Evolutionary conservation across 2,113 vertebrate species (phyloP).

Genomic region (Tachysurus fulvidraco): DNA sequence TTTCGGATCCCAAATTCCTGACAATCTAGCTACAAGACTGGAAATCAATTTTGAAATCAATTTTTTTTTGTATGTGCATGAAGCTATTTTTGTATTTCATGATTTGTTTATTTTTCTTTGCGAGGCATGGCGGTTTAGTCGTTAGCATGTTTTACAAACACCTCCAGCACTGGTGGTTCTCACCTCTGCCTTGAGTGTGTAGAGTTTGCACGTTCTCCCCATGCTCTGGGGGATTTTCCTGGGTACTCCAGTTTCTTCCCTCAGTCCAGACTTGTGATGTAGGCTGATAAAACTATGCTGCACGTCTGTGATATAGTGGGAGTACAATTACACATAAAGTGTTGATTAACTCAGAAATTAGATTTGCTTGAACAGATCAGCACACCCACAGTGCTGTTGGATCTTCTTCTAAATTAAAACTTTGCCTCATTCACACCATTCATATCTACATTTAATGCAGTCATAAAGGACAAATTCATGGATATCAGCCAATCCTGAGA

Average conservation of each 20-base stretch:
- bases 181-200: too few relatives aligned
- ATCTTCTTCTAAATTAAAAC: not conserved
- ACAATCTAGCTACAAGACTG: constrained; percentile 1
- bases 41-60: not conserved
- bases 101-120: not conserved
- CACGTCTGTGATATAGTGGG: not conserved
- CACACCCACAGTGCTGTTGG: not conserved
- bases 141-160: too few relatives aligned
- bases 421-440: not conserved
- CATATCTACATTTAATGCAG: not conserved
- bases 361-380: not conserved
- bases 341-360: not conserved
- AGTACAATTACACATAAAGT: not conserved
- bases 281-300: not conserved
- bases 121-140: too few relatives aligned
- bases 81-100: not conserved
- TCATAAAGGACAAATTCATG: not conserved
- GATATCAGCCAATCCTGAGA: not conserved
- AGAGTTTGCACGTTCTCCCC: too few relatives aligned
- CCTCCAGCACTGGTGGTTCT: too few relatives aligned
- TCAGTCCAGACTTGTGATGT: too few relatives aligned
- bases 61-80: not conserved
- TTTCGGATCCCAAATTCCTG: constrained; percentile 10
- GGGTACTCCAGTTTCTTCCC: too few relatives aligned
- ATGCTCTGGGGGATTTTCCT: too few relatives aligned